Evolutionary conservation across 1,140 invertebrate species (phyloP).

Genomic region (Capitella teleta): DNA sequence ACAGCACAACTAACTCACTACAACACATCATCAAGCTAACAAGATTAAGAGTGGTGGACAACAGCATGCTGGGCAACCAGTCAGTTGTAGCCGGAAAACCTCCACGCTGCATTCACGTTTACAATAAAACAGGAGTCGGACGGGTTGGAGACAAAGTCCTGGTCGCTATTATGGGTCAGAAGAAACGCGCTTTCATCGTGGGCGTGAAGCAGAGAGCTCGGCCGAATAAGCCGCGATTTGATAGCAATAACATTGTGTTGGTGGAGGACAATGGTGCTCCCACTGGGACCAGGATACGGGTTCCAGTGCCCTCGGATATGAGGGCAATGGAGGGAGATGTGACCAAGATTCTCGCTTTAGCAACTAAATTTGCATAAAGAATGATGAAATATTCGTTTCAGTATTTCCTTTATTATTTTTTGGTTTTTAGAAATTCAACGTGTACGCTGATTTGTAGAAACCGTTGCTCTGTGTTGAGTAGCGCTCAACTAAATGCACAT

Average conservation of each 20-base stretch:
- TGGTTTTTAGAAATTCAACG: too few relatives aligned
- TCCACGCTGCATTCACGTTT: slow-evolving; percentile 61
- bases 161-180: slow-evolving; percentile 92
- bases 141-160: slow-evolving; percentile 61
- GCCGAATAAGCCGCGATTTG: slow-evolving; percentile 77
- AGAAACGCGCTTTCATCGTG: slow-evolving; percentile 89
- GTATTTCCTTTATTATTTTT: too few relatives aligned
- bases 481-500: too few relatives aligned
- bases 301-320: slow-evolving; percentile 86
- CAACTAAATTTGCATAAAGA: slow-evolving; percentile 77
- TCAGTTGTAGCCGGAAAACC: slow-evolving; percentile 88
- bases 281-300: slow-evolving; percentile 83
- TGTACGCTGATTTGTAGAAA: too few relatives aligned
- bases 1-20: slow-evolving; percentile 22
- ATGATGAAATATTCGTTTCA: too few relatives aligned
- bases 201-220: slow-evolving; percentile 73
- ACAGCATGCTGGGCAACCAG: slow-evolving; percentile 83
- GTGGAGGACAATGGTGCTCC: slow-evolving; percentile 90
- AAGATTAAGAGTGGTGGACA: slow-evolving; percentile 83
- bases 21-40: slow-evolving; percentile 48
- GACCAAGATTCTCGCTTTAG: slow-evolving; percentile 86
- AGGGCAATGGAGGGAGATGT: slow-evolving; percentile 73
- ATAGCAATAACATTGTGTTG: slow-evolving; percentile 92
- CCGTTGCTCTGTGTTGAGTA: too few relatives aligned
- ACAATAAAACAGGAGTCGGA: slow-evolving; percentile 61